Conservation (phyloP, 2,888 invertebrate species). For the Drosophila meridiana region DNA sequence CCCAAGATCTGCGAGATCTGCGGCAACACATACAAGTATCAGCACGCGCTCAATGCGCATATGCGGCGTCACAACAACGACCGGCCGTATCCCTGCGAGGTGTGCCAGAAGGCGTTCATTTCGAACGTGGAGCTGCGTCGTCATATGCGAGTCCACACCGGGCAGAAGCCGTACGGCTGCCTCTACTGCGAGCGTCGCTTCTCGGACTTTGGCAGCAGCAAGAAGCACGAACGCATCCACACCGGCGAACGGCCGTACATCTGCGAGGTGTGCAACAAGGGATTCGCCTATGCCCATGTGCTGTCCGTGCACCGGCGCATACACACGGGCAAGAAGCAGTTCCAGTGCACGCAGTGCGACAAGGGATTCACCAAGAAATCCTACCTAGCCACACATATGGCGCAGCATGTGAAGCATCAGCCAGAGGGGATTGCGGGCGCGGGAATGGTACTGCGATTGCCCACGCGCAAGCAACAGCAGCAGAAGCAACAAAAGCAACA, state of each 20-base stretch:
- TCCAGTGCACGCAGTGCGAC: slow-evolving; percentile 81
- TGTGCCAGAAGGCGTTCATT: slow-evolving; percentile 84
- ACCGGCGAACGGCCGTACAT: slow-evolving; percentile 84
- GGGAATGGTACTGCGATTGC: slow-evolving; percentile 10
- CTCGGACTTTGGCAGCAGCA: slow-evolving; percentile 85
- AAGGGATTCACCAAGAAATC: slow-evolving; percentile 84
- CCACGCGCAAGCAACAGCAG: slow-evolving; percentile 32
- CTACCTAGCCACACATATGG: slow-evolving; percentile 80
- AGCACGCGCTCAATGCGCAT: slow-evolving; percentile 84
- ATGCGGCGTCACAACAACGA: slow-evolving; percentile 85
- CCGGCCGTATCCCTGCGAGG: slow-evolving; percentile 82
- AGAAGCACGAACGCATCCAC: slow-evolving; percentile 85
- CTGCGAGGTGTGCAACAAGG: slow-evolving; percentile 82
- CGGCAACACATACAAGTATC: slow-evolving; percentile 84
- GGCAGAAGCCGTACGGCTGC: slow-evolving; percentile 84
- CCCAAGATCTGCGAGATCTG: slow-evolving; percentile 84
- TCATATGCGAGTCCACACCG: slow-evolving; percentile 85
- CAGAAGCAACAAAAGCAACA: not conserved
- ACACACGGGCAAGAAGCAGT: slow-evolving; percentile 84
- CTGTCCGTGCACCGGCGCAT: slow-evolving; percentile 82
- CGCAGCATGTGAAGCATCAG: slow-evolving; percentile 66
- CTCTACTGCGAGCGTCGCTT: slow-evolving; percentile 83
- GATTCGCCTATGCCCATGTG: slow-evolving; percentile 84
- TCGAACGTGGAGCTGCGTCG: slow-evolving; percentile 84
- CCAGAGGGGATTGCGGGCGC: not conserved